phyloP scores from a whole-genome alignment of 2,797 vertebrate genomes.

The Cirrhinus mrigala region DNA sequence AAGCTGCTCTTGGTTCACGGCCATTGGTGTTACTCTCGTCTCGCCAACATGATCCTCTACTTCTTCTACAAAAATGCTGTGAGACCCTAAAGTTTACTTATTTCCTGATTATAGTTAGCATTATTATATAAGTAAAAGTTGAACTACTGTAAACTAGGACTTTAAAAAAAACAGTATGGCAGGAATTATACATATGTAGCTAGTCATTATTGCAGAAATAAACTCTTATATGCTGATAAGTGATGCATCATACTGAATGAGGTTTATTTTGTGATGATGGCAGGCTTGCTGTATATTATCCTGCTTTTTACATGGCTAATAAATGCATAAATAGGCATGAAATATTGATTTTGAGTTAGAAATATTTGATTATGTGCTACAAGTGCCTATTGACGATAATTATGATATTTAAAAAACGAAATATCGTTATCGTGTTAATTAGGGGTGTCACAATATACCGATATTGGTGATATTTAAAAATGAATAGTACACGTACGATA shows the following conservation, averaged over 20 bases:
- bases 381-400: background rate
- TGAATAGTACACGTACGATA: too few relatives aligned
- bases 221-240: background rate
- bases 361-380: background rate
- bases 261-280: background rate
- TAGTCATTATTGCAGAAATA: background rate
- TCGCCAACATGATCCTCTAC: constrained; percentile 98
- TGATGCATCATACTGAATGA: background rate
- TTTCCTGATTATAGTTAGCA: background rate
- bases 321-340: background rate
- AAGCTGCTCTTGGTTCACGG: constrained; percentile 96
- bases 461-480: too few relatives aligned
- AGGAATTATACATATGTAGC: background rate
- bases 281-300: background rate
- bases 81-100: constrained; percentile 55
- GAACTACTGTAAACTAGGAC: background rate
- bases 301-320: background rate
- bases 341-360: background rate
- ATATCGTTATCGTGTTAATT: too few relatives aligned
- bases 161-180: background rate
- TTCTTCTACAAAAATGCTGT: constrained; percentile 98
- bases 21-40: constrained; percentile 96
- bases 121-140: background rate
- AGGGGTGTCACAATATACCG: too few relatives aligned
- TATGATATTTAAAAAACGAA: too few relatives aligned